These are phyloP conservation scores for Exocentrus adspersus DNA, from an alignment of 2,888 invertebrate species.

Conservation along the genomic window DNA sequence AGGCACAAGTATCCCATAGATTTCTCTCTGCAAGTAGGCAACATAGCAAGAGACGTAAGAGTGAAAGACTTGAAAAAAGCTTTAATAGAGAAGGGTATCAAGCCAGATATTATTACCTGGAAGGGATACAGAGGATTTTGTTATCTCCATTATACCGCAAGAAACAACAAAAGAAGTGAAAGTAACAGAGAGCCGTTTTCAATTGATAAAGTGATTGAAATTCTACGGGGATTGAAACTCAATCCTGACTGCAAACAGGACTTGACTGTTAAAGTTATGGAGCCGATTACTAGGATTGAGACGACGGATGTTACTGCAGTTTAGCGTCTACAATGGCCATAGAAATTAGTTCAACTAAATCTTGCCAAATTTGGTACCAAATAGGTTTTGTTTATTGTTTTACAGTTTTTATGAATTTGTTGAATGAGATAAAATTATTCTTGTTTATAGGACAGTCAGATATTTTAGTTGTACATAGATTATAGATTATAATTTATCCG, in stretches of 20 bases:
- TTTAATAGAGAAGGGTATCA: constrained; percentile 77
- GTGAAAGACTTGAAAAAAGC: constrained; percentile 81
- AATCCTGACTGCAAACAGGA: constrained; percentile 56
- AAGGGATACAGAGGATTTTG: constrained; percentile 59
- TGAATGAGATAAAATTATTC: not conserved
- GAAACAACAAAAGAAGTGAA: constrained; percentile 57
- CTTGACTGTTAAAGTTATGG: constrained; percentile 64
- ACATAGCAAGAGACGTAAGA: constrained; percentile 76
- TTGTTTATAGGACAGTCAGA: too few species aligned
- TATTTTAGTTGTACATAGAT: too few species aligned
- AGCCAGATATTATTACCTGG: constrained; percentile 82
- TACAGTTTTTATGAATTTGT: too few species aligned
- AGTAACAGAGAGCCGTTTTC: constrained; percentile 54
- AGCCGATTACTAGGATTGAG: constrained; percentile 66
- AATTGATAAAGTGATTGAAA: constrained; percentile 65
- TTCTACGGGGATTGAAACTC: constrained; percentile 64
- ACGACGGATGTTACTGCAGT: constrained; percentile 66
- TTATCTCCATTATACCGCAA: constrained; percentile 79
- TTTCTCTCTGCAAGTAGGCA: constrained; percentile 73
- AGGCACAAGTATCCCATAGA: constrained; percentile 59
- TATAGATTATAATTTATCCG: too few species aligned
- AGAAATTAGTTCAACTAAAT: not conserved
- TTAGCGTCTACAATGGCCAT: constrained; percentile 42
- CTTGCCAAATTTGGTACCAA: constrained; percentile 29
- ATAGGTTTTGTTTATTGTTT: constrained; percentile 24